These are phyloP conservation scores for Pteronotus mesoamericanus DNA, from an alignment of 2,797 vertebrate species.

Conservation along the genomic window DNA sequence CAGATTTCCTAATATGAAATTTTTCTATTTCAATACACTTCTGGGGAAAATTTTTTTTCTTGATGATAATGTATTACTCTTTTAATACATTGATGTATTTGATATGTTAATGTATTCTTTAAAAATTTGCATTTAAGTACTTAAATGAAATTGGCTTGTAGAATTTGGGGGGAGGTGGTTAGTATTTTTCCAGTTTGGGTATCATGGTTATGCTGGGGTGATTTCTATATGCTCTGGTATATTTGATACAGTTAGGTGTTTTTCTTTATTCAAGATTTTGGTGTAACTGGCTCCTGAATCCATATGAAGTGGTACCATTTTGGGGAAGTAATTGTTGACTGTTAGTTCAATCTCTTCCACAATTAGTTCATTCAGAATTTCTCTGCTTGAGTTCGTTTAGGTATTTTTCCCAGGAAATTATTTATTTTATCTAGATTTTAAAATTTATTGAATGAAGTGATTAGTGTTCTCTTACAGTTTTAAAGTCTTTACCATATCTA, in stretches of 20 bases:
- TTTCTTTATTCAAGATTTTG: not conserved
- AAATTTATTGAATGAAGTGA: not conserved
- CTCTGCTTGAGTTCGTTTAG: not conserved
- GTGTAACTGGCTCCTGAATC: not conserved
- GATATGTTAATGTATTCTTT: not conserved
- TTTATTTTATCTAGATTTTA: not conserved
- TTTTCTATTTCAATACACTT: not conserved
- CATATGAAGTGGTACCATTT: not conserved
- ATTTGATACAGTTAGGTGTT: not conserved
- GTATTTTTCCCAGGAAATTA: not conserved
- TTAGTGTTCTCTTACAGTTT: not conserved
- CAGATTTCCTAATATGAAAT: not conserved
- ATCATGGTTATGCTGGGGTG: not conserved
- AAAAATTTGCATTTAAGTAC: not conserved
- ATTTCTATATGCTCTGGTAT: not conserved
- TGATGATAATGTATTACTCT: not conserved
- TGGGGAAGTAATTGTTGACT: not conserved
- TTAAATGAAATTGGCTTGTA: not conserved
- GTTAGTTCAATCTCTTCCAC: not conserved
- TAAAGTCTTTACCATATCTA: not conserved
- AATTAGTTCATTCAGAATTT: not conserved
- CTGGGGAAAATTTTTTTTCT: not conserved
- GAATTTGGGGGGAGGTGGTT: not conserved
- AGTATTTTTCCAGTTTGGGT: not conserved
- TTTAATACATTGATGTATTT: not conserved